Base-by-base conservation (phyloP, 2,113 vertebrate species). In the Halcyon malimbica region DNA sequence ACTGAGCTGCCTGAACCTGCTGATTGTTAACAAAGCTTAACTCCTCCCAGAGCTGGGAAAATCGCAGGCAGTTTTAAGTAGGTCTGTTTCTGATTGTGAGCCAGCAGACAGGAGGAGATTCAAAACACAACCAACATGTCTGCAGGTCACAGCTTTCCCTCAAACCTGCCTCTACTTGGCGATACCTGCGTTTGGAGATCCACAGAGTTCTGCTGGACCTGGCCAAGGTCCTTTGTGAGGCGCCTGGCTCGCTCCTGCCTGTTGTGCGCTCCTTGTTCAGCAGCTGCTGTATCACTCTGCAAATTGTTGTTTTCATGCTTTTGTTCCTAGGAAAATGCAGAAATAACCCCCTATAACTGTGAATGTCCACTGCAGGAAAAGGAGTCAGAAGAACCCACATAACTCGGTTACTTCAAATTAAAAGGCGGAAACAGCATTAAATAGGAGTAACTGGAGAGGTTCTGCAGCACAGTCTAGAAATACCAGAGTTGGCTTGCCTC, bases 151-250 rank as follows among this genome's bases (percentile, higher is more conserved):
- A 20, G 67, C 4, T 65, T 44, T 2, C 8, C 85, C 48, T 53
- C 25, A 2, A 3, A 2, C 8, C 21, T 6, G 4, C 19, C 33
- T n/a, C 35, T 4, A 1, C 10, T 11, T 13, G 3, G 57, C 4
- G 39, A 2, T 82, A 98, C 98, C 98, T 97, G 98, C 41, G 89
- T 82, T 63, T 92, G 97, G 70, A 98, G 97, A 48, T 96, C 87
- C 28, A 37, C 1, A 23, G 94, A 94, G 25, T 98, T 97, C 3
- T 65, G 74, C 5, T 96, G 97, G 87, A 97, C 94, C 56, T 94
- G 97, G 53, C 33, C 85, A 20, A 98, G 97, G 75, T 98, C 92
- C 65, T 57, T 87, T 62, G 83, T 64, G 13, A 97, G 96, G 57
- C 3, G 29, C 88, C 83, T 65, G 35, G 97, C 95, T 68, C n/a